Percentiles rank a stretch among this genome's conserved stretches.
These are phyloP conservation scores for Philhelius pedissequus DNA, from an alignment of 2,888 invertebrate species.

Conservation along the genomic window DNA sequence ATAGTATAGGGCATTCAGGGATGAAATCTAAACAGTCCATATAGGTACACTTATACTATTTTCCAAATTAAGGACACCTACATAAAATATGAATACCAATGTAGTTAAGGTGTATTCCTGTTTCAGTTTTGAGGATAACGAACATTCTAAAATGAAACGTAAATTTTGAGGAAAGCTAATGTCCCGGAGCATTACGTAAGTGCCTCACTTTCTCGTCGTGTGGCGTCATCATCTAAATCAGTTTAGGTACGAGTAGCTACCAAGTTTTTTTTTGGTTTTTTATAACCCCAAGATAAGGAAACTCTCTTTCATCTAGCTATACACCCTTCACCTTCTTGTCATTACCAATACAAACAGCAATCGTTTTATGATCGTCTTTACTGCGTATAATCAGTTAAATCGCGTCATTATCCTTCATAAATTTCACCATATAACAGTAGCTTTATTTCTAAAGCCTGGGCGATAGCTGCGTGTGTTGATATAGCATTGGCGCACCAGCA, in stretches of 20 bases:
- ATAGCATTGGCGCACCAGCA: neutral
- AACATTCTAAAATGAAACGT: constrained; percentile 12
- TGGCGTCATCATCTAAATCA: constrained; percentile 21
- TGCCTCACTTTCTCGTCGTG: neutral
- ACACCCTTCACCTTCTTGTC: neutral
- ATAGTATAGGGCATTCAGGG: neutral
- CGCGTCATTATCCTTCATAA: constrained; percentile 68
- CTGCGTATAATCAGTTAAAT: constrained; percentile 65
- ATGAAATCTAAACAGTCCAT: neutral
- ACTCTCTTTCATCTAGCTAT: neutral
- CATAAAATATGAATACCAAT: too few species aligned
- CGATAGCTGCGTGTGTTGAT: constrained; percentile 25
- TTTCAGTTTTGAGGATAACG: constrained; percentile 6
- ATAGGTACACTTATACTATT: neutral
- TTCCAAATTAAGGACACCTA: neutral
- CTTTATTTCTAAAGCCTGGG: neutral
- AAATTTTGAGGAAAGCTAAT: constrained; percentile 46
- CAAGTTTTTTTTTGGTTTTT: neutral
- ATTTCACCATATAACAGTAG: constrained; percentile 46
- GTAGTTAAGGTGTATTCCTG: neutral
- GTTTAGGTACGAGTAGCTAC: too few species aligned
- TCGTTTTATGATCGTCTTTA: constrained; percentile 67
- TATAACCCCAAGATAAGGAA: constrained; percentile 55
- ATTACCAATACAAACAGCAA: constrained; percentile 36
- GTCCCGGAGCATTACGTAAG: constrained; percentile 1